Conservation (phyloP, 2,888 invertebrate species). For the Drosophila colorata region DNA sequence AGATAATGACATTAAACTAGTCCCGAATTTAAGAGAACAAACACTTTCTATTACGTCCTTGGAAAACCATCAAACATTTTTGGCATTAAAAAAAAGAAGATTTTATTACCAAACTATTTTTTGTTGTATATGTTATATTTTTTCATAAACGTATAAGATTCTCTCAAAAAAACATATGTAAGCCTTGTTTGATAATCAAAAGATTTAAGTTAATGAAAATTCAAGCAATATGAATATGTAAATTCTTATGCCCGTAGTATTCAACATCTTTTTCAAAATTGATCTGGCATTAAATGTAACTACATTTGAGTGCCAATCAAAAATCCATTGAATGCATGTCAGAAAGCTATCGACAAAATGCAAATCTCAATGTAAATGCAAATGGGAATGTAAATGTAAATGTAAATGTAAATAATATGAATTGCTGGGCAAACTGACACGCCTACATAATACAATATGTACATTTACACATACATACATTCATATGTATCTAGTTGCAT, state of each 20-base stretch:
- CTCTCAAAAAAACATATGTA: background rate
- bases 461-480: constrained; percentile 4
- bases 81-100: no score
- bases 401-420: constrained; percentile 55
- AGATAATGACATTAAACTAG: no score
- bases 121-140: no score
- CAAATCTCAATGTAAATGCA: constrained; percentile 48
- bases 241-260: constrained; percentile 4
- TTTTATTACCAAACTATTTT: no score
- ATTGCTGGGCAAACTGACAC: constrained; percentile 24
- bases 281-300: constrained; percentile 41
- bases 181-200: background rate
- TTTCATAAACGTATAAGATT: no score
- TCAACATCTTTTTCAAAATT: constrained; percentile 21
- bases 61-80: no score
- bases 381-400: constrained; percentile 36
- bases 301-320: constrained; percentile 39
- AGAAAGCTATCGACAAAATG: constrained; percentile 59
- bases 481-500: constrained; percentile 23
- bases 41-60: no score
- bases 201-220: background rate
- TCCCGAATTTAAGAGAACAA: no score
- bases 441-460: constrained; percentile 3
- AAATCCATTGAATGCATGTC: constrained; percentile 63
- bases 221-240: constrained; percentile 4